These are phyloP conservation scores for silkworm (Bombyx mori) DNA, from an alignment of 1,140 invertebrate genomes.

Conservation along the genomic window DNA sequence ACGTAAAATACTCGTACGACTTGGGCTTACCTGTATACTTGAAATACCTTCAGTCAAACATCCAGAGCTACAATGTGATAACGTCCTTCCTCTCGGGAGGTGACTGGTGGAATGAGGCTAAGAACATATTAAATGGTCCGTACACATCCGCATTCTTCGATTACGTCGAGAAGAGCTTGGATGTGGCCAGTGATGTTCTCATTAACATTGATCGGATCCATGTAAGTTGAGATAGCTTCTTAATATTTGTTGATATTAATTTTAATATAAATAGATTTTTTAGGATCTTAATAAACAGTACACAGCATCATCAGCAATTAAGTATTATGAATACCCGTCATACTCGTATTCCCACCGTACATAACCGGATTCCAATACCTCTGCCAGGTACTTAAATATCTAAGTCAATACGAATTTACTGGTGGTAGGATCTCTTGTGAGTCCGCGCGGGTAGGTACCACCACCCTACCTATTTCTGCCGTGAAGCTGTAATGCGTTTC, in stretches of 20 bases:
- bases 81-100: slow-evolving; percentile 46
- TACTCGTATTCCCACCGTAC: no score
- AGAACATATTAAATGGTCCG: slow-evolving; percentile 38
- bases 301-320: no score
- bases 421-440: no score
- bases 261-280: no score
- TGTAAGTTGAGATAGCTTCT: slow-evolving; percentile 29
- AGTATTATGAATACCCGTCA: no score
- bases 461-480: no score
- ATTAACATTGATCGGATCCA: slow-evolving; percentile 55
- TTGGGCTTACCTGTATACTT: slow-evolving; percentile 48
- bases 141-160: slow-evolving; percentile 38
- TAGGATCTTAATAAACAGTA: no score
- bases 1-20: slow-evolving; percentile 46
- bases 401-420: no score
- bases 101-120: slow-evolving; percentile 56
- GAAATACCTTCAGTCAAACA: slow-evolving; percentile 49
- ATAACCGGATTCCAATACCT: no score
- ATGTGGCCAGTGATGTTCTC: slow-evolving; percentile 47
- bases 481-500: no score
- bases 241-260: neutral
- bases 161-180: slow-evolving; percentile 40
- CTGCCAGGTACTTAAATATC: no score
- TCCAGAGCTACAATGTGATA: slow-evolving; percentile 43
- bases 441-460: no score